Percentiles rank a stretch among this genome's conserved stretches.
Conservation (phyloP, 1,140 invertebrate genomes). For the Tyrophagus putrescentiae region DNA sequence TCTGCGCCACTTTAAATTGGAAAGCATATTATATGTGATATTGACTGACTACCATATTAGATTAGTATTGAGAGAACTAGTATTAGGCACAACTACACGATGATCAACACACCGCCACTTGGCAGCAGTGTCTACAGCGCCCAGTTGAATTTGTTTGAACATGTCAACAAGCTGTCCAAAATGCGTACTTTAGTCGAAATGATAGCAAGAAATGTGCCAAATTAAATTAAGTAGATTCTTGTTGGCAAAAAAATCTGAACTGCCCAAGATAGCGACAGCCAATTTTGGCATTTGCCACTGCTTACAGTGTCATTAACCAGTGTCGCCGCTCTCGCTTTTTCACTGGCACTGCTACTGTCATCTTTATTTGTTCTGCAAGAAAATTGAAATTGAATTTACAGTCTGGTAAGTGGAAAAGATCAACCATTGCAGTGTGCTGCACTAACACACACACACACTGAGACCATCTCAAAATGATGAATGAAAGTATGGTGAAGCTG, state of each 20-base stretch:
- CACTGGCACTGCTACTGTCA: not conserved
- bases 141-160: slow-evolving; percentile 11
- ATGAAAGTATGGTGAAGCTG: slow-evolving; percentile 7
- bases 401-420: not conserved
- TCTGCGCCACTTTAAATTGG: not conserved
- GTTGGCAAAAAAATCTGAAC: not conserved
- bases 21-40: not conserved
- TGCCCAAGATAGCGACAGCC: not conserved
- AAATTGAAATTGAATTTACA: slow-evolving; percentile 6
- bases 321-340: not conserved
- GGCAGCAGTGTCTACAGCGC: too few relatives aligned
- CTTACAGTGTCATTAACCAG: not conserved
- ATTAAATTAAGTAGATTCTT: slow-evolving; percentile 14
- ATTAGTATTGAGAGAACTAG: too few relatives aligned
- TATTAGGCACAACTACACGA: too few relatives aligned
- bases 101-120: too few relatives aligned
- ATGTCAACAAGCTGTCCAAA: not conserved
- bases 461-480: slow-evolving; percentile 11
- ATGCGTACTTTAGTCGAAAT: too few relatives aligned
- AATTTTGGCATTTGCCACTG: not conserved
- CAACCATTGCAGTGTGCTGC: not conserved
- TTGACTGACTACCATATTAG: too few relatives aligned
- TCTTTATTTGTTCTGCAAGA: slow-evolving; percentile 2
- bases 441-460: too few relatives aligned
- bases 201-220: not conserved